These are phyloP conservation scores for Pholis gunnellus DNA, from an alignment of 2,113 vertebrate genomes.

Conservation along the genomic window DNA sequence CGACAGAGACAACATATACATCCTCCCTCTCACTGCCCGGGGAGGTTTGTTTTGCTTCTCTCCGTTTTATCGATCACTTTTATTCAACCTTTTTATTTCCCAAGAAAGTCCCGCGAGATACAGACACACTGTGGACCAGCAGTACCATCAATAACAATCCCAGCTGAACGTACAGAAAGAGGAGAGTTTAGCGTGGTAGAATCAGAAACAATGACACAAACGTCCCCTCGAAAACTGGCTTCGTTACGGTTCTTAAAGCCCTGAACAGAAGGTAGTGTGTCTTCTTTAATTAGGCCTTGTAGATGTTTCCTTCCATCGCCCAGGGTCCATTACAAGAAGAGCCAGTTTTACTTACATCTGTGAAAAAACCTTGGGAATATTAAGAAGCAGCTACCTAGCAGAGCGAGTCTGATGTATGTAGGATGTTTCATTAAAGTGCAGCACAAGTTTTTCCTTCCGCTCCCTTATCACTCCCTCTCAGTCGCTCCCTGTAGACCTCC, in stretches of 20 bases:
- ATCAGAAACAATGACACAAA: constrained; percentile 26
- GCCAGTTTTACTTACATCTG: constrained; percentile 53
- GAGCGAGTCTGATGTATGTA: constrained; percentile 37
- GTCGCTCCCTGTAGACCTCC: constrained; percentile 7
- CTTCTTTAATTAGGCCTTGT: constrained; percentile 51
- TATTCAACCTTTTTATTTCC: background rate
- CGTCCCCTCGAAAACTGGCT: background rate
- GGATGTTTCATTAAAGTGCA: constrained; percentile 52
- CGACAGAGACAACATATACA: background rate
- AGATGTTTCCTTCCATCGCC: constrained; percentile 29
- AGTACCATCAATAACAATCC: constrained; percentile 19
- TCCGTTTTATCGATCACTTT: background rate
- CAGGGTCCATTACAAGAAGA: constrained; percentile 32
- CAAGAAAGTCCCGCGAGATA: background rate
- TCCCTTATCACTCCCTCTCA: constrained; percentile 5
- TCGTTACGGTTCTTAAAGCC: constrained; percentile 13
- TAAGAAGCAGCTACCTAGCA: constrained; percentile 46
- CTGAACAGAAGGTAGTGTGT: constrained; percentile 36
- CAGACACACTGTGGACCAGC: background rate
- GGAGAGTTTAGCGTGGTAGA: background rate
- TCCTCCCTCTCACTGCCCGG: background rate
- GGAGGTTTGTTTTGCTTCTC: background rate
- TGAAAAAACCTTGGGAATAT: constrained; percentile 52
- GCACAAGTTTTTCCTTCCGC: constrained; percentile 15
- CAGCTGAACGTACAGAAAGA: background rate